Percentiles rank a stretch among this genome's conserved stretches.
phyloP scores from a whole-genome alignment of 2,888 invertebrate genomes.

The Melolontha melolontha region DNA sequence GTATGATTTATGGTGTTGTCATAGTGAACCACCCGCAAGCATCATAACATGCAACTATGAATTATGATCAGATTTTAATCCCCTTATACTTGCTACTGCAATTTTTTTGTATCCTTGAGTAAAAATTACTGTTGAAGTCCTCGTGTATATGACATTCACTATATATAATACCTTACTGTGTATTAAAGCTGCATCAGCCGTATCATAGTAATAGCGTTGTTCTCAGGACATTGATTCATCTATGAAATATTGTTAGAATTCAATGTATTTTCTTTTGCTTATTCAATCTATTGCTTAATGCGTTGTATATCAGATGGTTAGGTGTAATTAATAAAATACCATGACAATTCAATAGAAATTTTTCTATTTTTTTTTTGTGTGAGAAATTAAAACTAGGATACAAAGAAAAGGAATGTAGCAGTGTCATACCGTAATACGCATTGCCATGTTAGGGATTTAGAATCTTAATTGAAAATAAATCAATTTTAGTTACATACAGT shows the following conservation, averaged over 20 bases:
- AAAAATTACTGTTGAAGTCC: constrained; percentile 22
- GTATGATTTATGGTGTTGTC: constrained; percentile 51
- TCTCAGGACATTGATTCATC: constrained; percentile 31
- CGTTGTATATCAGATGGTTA: neutral
- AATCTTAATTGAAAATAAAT: too few relatives aligned
- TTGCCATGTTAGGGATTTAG: too few relatives aligned
- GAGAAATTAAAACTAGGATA: too few relatives aligned
- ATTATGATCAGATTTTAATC: constrained; percentile 50
- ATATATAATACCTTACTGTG: constrained; percentile 19
- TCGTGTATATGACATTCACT: constrained; percentile 11
- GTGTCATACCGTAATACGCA: too few relatives aligned
- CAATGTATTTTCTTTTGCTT: constrained; percentile 22
- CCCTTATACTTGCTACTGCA: constrained; percentile 47
- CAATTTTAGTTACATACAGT: too few relatives aligned
- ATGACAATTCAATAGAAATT: constrained; percentile 14
- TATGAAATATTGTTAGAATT: constrained; percentile 36
- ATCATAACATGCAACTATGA: constrained; percentile 51
- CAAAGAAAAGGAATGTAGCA: too few relatives aligned
- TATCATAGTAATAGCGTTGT: constrained; percentile 1
- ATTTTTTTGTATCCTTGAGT: constrained; percentile 28
- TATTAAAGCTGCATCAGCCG: constrained; percentile 3
- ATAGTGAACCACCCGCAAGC: constrained; percentile 53
- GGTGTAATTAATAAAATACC: constrained; percentile 16
- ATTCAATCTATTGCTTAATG: constrained; percentile 25
- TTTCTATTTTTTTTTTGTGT: too few relatives aligned